phyloP scores from a whole-genome alignment of 2,888 invertebrate species.

The Axea sp. region DNA sequence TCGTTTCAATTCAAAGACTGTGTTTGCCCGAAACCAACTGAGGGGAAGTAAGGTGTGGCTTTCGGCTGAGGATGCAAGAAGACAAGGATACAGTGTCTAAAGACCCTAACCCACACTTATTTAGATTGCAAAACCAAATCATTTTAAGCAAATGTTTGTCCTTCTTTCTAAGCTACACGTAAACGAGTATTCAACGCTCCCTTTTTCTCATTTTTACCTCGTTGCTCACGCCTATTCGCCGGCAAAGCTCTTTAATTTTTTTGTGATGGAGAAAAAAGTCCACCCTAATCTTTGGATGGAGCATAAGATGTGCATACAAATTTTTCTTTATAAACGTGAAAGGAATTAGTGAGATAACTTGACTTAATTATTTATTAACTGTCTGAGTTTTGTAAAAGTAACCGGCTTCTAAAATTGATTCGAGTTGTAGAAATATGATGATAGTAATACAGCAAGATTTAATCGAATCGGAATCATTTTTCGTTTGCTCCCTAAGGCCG shows the following conservation, averaged over 20 bases:
- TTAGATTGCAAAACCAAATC: constrained; percentile 65
- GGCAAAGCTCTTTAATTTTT: constrained; percentile 15
- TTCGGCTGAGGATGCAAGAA: constrained; percentile 7
- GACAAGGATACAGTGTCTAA: constrained; percentile 11
- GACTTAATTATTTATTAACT: constrained; percentile 24
- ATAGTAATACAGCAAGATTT: constrained; percentile 11
- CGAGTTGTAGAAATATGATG: not conserved
- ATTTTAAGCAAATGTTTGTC: constrained; percentile 66
- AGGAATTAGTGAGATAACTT: constrained; percentile 19
- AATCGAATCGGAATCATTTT: constrained; percentile 21
- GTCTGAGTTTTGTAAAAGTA: constrained; percentile 26
- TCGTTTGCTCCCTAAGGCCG: constrained; percentile 21
- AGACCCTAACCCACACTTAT: constrained; percentile 56
- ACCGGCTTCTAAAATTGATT: not conserved
- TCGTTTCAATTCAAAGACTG: too few species aligned
- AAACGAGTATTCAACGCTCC: constrained; percentile 44
- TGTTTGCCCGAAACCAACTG: constrained; percentile 27
- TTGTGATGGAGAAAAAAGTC: constrained; percentile 14
- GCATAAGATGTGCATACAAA: constrained; percentile 42
- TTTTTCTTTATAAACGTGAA: constrained; percentile 23
- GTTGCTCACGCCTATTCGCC: constrained; percentile 22
- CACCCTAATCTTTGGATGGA: constrained; percentile 33
- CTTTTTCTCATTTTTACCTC: constrained; percentile 21
- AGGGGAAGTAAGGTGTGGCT: constrained; percentile 22
- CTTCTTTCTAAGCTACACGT: constrained; percentile 46